A percentile compares a stretch with the other conserved stretches of the same genome.
Conservation (phyloP, 2,113 vertebrate species). For the Calidris pugnax region DNA sequence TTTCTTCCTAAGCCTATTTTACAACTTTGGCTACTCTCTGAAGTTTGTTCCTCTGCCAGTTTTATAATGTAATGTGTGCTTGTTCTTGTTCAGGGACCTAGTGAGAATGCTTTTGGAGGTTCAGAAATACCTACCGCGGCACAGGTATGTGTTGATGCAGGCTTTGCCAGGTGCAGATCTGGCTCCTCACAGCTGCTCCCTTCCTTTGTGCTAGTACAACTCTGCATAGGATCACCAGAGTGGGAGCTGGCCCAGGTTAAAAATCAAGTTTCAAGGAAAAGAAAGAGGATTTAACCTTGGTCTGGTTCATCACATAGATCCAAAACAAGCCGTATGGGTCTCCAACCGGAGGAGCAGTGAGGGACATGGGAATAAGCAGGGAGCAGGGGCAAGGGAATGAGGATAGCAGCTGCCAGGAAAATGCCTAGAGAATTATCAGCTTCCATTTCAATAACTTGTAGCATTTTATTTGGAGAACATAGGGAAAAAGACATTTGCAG, state of each 20-base stretch:
- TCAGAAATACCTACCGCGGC: background rate
- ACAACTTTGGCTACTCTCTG: background rate
- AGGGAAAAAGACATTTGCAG: background rate
- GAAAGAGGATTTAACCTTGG: background rate
- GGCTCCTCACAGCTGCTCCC: background rate
- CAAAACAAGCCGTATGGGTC: background rate
- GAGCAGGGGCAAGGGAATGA: background rate
- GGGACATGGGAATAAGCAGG: background rate
- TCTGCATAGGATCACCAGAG: background rate
- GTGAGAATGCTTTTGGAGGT: background rate
- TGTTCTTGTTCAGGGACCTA: background rate
- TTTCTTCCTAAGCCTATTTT: constrained; percentile 1
- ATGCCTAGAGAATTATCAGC: background rate
- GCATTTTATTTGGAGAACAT: constrained; percentile 12
- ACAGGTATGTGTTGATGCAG: background rate
- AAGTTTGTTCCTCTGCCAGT: background rate
- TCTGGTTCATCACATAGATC: background rate
- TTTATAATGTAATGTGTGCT: background rate
- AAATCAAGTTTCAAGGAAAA: background rate
- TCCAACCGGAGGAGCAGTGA: background rate
- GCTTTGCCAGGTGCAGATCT: background rate
- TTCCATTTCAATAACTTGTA: background rate
- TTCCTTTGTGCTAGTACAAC: background rate
- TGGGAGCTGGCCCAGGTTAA: background rate
- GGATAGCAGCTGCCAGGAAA: background rate